Base-by-base conservation (phyloP, 2,888 invertebrate genomes). In the Aphodius sticticus region DNA sequence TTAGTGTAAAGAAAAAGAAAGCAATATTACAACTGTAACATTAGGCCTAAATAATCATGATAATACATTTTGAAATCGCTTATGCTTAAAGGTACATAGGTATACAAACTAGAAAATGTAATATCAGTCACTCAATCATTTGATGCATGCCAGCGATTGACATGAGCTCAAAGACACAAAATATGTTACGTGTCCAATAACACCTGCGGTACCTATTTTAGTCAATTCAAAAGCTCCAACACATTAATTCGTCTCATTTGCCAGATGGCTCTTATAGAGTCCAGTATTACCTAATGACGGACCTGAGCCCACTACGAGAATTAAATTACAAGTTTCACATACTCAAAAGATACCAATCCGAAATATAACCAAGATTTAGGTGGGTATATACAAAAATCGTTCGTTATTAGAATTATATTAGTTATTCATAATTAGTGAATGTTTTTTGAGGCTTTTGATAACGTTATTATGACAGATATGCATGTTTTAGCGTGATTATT, bases 131-230 rank as follows among this genome's bases (percentile, higher is more conserved):
- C 9, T 53, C 53, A 53, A 7, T 53, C 12, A 26, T 26, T 26
- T 26, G 26, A 26, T 26, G 26, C 26, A 53, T 53, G 53, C 12
- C 53, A 9, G 53, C 53, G 53, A 53, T 53, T 53, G 53, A 53
- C 53, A 53, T 53, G 53, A 53, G 53, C 12, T 53, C 53, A 53
- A 53, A 53, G 53, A 53, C 53, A 53, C 53, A 53, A 53, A 53
- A 53, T 53, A 53, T 5, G 53, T 53, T 53, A 53, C 53, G 53
- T 53, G 53, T 53, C 53, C 12, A 26, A 12, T 53, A 53, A 53
- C 53, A 53, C 53, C 53, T 53, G 53, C 53, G 53, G 53, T 53
- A 53, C 53, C 53, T 53, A 53, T 53, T 53, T 53, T 53, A 53
- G 53, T 53, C 53, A 12, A 53, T 53, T 53, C 53, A 53, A 53